A percentile compares a stretch with the other conserved stretches of the same genome.
Evolutionary conservation across 1,140 invertebrate species (phyloP).

Genomic region (Cheumatopsyche charites): DNA sequence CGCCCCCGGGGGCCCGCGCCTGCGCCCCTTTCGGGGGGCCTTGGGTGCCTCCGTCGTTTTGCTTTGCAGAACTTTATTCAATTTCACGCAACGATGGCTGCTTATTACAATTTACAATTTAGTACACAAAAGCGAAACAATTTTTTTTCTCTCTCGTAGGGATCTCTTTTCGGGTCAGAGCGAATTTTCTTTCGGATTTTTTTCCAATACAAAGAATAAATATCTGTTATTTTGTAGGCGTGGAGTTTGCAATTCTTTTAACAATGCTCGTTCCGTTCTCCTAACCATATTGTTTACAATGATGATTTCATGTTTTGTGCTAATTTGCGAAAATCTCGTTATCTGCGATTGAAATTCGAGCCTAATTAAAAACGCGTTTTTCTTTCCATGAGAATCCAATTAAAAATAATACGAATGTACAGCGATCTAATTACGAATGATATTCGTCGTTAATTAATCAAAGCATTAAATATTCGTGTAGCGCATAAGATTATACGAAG

Average conservation of each 20-base stretch:
- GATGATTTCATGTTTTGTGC: too few species aligned
- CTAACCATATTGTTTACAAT: too few species aligned
- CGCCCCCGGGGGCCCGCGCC: constrained; percentile 26
- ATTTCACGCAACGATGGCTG: constrained; percentile 49
- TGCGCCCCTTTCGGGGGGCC: constrained; percentile 3
- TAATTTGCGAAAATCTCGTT: too few species aligned
- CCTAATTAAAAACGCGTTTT: too few species aligned
- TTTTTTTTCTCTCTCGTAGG: constrained; percentile 42
- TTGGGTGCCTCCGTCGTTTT: constrained; percentile 38
- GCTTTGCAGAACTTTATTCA: constrained; percentile 49
- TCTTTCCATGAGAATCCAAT: too few species aligned
- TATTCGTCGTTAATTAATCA: too few species aligned
- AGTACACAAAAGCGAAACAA: constrained; percentile 48
- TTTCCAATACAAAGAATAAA: constrained; percentile 20
- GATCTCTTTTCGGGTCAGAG: constrained; percentile 30
- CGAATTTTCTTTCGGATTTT: constrained; percentile 8
- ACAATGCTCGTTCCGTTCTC: too few species aligned
- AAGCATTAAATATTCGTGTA: too few species aligned
- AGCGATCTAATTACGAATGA: too few species aligned
- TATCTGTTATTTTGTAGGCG: constrained; percentile 39
- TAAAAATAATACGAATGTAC: too few species aligned
- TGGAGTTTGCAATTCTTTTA: constrained; percentile 13
- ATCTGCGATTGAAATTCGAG: too few species aligned
- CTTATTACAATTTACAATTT: constrained; percentile 50
- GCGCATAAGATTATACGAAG: too few species aligned